These are phyloP conservation scores for Drosophila melanogaster DNA, from an alignment of 1,140 invertebrate species.

Conservation along the genomic window Release_6_plus_ISO1_MT NT_033777.3:20651501-20652000, in stretches of 20 bases:
- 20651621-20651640: background rate
- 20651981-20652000: slow-evolving; percentile 59
- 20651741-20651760: slow-evolving; percentile 92
- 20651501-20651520: slow-evolving; percentile 83
- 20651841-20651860: slow-evolving; percentile 90
- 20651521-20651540: slow-evolving; percentile 87
- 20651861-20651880: slow-evolving; percentile 90
- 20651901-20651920: background rate
- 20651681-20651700: slow-evolving; percentile 91
- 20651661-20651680: slow-evolving; percentile 95
- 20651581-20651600: slow-evolving; percentile 88
- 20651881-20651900: slow-evolving; percentile 36
- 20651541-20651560: slow-evolving; percentile 86
- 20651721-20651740: slow-evolving; percentile 90
- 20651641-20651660: slow-evolving; percentile 61
- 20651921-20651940: slow-evolving; percentile 53
- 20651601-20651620: background rate
- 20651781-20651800: slow-evolving; percentile 92
- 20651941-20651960: slow-evolving; percentile 83
- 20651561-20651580: slow-evolving; percentile 90
- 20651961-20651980: slow-evolving; percentile 83
- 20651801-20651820: slow-evolving; percentile 93
- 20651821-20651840: slow-evolving; percentile 92
- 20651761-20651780: slow-evolving; percentile 86
- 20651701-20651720: slow-evolving; percentile 91